Percentiles rank a stretch among this genome's conserved stretches.
These are phyloP conservation scores for Halcyon smyrnensis DNA, from an alignment of 2,797 vertebrate species.

Conservation along the genomic window DNA sequence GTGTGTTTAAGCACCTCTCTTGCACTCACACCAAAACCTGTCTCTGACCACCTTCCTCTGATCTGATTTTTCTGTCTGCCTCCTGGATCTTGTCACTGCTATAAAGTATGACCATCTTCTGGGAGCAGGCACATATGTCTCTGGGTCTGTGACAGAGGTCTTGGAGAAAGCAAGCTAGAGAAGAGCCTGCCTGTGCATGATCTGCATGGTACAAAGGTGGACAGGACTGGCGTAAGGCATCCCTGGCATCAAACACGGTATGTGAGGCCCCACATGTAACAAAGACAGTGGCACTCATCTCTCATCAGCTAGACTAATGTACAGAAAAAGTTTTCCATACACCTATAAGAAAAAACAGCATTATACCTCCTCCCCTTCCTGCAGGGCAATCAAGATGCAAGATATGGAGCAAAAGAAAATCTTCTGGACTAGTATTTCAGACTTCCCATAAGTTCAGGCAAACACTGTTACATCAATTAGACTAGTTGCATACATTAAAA, in stretches of 20 bases:
- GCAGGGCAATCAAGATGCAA: fast-evolving
- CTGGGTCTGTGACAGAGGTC: not conserved
- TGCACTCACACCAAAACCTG: not conserved
- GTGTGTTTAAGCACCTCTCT: not conserved
- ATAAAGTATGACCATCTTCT: not conserved
- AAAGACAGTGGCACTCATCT: not conserved
- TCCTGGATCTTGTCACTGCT: not conserved
- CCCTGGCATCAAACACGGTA: not conserved
- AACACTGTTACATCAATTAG: not conserved
- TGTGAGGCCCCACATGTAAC: no score
- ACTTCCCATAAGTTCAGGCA: not conserved
- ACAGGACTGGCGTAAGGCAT: not conserved
- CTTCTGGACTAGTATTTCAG: not conserved
- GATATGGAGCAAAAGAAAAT: not conserved
- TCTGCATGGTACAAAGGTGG: not conserved
- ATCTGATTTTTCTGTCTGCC: not conserved
- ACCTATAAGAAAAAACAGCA: not conserved
- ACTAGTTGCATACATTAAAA: not conserved
- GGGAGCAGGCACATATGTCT: fast-evolving
- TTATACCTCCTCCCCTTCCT: not conserved
- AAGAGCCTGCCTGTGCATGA: fast-evolving
- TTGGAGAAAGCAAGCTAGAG: not conserved
- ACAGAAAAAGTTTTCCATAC: not conserved
- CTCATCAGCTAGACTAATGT: not conserved
- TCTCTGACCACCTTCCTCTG: not conserved